Conservation (phyloP, 2,113 vertebrate species). For the Tychaedon coryphoeus region DNA sequence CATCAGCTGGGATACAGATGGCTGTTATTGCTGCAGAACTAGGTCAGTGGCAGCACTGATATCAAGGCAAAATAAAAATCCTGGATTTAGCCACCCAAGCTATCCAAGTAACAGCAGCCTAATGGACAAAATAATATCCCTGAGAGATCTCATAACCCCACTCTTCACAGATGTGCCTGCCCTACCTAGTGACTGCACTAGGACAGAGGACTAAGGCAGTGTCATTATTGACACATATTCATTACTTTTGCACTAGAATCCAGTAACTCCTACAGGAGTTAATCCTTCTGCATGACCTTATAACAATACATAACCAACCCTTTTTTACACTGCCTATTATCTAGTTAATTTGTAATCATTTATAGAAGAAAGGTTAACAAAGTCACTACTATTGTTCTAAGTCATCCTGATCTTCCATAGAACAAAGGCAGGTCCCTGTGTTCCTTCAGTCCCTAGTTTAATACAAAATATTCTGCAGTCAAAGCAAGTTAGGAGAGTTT, state of each 20-base stretch:
- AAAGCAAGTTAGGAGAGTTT: neutral
- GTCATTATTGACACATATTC: neutral
- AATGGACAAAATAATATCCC: neutral
- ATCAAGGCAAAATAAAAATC: neutral
- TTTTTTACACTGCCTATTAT: neutral
- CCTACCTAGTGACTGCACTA: neutral
- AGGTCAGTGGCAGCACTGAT: neutral
- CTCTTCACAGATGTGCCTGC: neutral
- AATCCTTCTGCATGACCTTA: neutral
- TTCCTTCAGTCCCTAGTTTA: neutral
- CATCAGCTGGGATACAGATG: slow-evolving; percentile 15
- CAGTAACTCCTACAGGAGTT: neutral
- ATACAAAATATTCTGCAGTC: neutral
- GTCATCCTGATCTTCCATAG: neutral
- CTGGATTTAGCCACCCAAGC: neutral
- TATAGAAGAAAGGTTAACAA: neutral
- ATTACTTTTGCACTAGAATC: neutral
- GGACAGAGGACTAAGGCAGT: neutral
- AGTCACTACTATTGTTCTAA: neutral
- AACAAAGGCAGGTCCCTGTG: rapidly evolving
- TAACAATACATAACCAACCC: neutral
- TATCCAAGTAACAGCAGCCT: neutral
- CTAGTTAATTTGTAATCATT: neutral
- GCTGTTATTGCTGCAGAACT: neutral
- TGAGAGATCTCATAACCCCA: neutral